phyloP scores from a whole-genome alignment of 2,888 invertebrate genomes.

The Anodontia alba region DNA sequence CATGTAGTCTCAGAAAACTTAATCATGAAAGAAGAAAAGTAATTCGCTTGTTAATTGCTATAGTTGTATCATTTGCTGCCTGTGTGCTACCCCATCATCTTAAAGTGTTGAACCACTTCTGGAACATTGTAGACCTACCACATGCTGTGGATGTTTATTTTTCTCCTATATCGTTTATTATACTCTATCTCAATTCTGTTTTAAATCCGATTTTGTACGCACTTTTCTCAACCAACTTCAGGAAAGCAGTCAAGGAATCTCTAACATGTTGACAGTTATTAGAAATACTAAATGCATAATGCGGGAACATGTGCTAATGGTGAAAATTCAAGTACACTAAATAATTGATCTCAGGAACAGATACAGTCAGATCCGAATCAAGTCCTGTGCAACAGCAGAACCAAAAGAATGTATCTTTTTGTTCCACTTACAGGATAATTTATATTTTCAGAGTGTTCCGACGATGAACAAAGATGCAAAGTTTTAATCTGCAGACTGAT shows the following conservation, averaged over 20 bases:
- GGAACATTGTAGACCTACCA: slow-evolving; percentile 86
- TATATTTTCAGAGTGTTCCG: too few relatives aligned
- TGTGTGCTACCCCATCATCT: slow-evolving; percentile 96
- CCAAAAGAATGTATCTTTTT: too few relatives aligned
- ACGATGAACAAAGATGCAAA: too few relatives aligned
- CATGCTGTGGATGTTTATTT: slow-evolving; percentile 86
- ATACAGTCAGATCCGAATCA: too few relatives aligned
- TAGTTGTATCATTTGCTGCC: slow-evolving; percentile 94
- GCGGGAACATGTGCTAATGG: too few relatives aligned
- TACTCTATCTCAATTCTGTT: slow-evolving; percentile 95
- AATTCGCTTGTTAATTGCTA: slow-evolving; percentile 94
- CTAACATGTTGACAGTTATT: slow-evolving; percentile 82
- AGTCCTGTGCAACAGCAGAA: too few relatives aligned
- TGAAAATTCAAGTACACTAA: too few relatives aligned
- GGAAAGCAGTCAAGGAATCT: slow-evolving; percentile 93
- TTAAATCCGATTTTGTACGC: slow-evolving; percentile 96
- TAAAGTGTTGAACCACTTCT: slow-evolving; percentile 91
- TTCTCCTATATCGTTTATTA: slow-evolving; percentile 94
- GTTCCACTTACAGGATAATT: too few relatives aligned
- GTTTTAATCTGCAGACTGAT: too few relatives aligned
- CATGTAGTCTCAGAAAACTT: not conserved
- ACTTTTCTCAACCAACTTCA: slow-evolving; percentile 92
- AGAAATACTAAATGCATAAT: too few relatives aligned
- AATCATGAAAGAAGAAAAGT: slow-evolving; percentile 87
- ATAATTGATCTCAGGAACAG: too few relatives aligned